These are phyloP conservation scores for Siniperca undulata DNA, from an alignment of 2,797 vertebrate species.

Conservation along the genomic window DNA sequence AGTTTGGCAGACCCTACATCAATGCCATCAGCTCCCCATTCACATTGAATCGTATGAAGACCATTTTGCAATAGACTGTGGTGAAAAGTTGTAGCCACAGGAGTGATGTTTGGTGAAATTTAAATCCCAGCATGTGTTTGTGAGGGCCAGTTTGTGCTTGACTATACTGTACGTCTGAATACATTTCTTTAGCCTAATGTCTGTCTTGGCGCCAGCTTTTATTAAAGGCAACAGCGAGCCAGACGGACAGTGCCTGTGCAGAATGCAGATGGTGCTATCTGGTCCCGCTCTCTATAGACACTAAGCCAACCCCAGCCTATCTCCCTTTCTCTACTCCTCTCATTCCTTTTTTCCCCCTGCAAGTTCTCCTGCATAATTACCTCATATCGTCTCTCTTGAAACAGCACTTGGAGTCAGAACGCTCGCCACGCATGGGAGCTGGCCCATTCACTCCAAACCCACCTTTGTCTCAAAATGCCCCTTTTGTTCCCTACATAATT, in stretches of 20 bases:
- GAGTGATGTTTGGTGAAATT: neutral
- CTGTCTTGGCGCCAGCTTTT: constrained; percentile 56
- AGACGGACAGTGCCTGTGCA: constrained; percentile 65
- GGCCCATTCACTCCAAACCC: constrained; percentile 62
- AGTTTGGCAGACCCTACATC: neutral
- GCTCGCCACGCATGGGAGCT: constrained; percentile 47
- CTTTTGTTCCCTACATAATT: constrained; percentile 78
- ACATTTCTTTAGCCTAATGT: constrained; percentile 20
- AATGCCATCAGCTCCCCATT: neutral
- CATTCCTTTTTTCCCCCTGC: constrained; percentile 18
- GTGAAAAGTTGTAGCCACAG: neutral
- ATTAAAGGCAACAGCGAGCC: constrained; percentile 64
- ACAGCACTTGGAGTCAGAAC: constrained; percentile 59
- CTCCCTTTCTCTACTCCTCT: constrained; percentile 36
- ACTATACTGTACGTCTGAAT: constrained; percentile 45
- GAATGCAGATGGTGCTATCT: constrained; percentile 79
- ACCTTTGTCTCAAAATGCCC: constrained; percentile 75
- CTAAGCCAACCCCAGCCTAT: constrained; percentile 51
- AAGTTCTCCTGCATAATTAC: constrained; percentile 66
- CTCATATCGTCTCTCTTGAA: constrained; percentile 67
- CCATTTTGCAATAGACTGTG: neutral
- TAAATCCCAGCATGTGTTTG: neutral
- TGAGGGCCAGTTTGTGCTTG: constrained; percentile 9
- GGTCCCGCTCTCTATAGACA: constrained; percentile 52
- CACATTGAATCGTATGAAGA: neutral